Evolutionary conservation across 2,113 vertebrate genomes (phyloP).

Genomic region (Chauna torquata): DNA sequence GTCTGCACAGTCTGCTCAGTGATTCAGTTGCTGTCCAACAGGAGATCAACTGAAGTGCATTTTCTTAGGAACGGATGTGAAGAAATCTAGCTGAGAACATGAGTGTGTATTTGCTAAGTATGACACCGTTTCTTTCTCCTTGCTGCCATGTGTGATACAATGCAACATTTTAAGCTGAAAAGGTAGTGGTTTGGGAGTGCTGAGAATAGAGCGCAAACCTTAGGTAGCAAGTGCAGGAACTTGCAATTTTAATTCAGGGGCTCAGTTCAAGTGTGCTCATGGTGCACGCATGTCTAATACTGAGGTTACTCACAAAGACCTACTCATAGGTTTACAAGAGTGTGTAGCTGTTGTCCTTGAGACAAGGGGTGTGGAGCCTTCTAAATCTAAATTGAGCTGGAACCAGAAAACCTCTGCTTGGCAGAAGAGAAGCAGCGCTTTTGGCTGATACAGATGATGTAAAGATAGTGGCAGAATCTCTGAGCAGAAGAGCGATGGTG

Average conservation of each 20-base stretch:
- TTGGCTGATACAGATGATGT: rapidly evolving
- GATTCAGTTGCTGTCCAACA: rapidly evolving
- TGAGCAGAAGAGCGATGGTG: background rate
- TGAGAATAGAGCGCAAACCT: background rate
- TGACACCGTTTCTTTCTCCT: background rate
- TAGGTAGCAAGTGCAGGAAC: rapidly evolving
- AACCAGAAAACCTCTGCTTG: background rate
- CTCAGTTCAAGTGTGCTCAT: background rate
- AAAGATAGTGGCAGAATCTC: background rate
- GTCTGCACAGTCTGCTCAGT: background rate
- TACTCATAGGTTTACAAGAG: background rate
- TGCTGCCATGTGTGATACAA: background rate
- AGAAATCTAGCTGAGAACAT: background rate
- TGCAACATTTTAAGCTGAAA: background rate
- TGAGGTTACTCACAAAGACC: background rate
- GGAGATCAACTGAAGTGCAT: background rate
- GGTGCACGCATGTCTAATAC: background rate
- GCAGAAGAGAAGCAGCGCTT: background rate
- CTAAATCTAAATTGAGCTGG: background rate
- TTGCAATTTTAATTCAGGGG: background rate
- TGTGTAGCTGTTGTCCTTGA: background rate
- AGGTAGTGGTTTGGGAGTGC: background rate
- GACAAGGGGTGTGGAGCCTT: background rate
- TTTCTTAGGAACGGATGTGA: background rate
- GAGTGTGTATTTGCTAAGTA: background rate